Evolutionary conservation across 2,113 vertebrate genomes (phyloP).

Genomic region (Sciurus niger): DNA sequence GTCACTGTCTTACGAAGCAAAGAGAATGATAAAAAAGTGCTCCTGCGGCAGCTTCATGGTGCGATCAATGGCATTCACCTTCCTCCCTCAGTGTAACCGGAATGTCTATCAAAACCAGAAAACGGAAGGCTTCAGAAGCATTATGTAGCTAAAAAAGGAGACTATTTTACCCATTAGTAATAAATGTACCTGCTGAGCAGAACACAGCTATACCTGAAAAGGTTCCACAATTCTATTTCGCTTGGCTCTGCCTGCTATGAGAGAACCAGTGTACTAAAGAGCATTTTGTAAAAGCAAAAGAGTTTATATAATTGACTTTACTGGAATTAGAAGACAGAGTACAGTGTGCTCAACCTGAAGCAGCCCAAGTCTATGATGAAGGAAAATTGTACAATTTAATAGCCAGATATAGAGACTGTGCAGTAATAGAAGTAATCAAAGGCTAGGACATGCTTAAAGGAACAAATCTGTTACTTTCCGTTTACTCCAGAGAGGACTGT

Average conservation of each 20-base stretch:
- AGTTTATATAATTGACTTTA: conserved; percentile 81
- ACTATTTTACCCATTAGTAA: conserved; percentile 76
- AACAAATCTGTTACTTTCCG: conserved; percentile 29
- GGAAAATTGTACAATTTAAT: conserved; percentile 77
- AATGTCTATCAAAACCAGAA: conserved; percentile 79
- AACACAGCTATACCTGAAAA: conserved; percentile 76
- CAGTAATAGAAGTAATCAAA: conserved; percentile 68
- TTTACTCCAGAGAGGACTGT: conserved; percentile 43
- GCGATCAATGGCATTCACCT: conserved; percentile 74
- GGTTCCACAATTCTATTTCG: conserved; percentile 68
- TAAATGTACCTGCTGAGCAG: conserved; percentile 79
- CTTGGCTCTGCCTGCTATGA: conserved; percentile 68
- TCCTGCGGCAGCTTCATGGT: background rate
- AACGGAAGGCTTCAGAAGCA: conserved; percentile 79
- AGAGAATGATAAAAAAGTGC: conserved; percentile 41
- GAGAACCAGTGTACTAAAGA: conserved; percentile 72
- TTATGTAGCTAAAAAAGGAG: conserved; percentile 80
- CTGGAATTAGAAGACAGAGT: conserved; percentile 78
- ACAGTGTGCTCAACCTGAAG: conserved; percentile 67
- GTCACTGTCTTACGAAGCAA: conserved; percentile 69
- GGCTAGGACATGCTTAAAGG: conserved; percentile 64
- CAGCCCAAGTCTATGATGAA: conserved; percentile 56
- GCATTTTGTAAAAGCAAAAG: conserved; percentile 80
- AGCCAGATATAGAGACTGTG: conserved; percentile 66
- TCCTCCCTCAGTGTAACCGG: conserved; percentile 67